Evolutionary conservation across 2,888 invertebrate genomes (phyloP), one percentile per base, ranked within the genome.

Genomic region (Chouioia cunea): DNA sequence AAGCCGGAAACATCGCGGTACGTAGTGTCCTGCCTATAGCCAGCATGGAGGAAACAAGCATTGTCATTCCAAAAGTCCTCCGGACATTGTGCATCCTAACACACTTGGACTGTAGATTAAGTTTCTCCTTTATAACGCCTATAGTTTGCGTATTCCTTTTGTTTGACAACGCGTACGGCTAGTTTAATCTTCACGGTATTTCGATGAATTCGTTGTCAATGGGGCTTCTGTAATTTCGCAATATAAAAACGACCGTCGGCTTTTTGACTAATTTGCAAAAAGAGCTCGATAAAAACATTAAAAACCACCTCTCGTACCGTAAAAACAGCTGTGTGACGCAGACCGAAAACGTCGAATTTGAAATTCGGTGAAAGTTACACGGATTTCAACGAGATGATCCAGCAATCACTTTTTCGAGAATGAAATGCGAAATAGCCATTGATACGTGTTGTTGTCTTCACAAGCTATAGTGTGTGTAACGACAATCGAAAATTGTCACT

Each of bases 1-100:
- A 67, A 71, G 66, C 48, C 64, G 66, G 71, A 67, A 67, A 67
- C 71, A 36, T 36, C 6, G 36, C 6, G 6, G 36, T 36, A 36
- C 36, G 36, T 10, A 63, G 57, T 64, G 58, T 64, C 67, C 64
- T 67, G 59, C 20, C 50, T 50, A 14, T 10, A 6, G 47, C 15
- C 14, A 15, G 12, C 16, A 8, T 10, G 36, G 10, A 66, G 62
- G 60, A 62, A 66, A 56, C 36, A 20, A 47, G 66, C 54, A 67
- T 71, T 64, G 71, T 67, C 63, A 64, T 71, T 64, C 54, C 16
- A 59, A 64, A 71, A 67, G 23, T 67, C 67, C 66, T 57, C 52
- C 63, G 36, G 48, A 66, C 63, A 53, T 48, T 36, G 46, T 10
- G 15, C 36, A 58, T 66, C 56, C 63, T 47, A 48, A 58, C 66